Base-by-base conservation (phyloP, 2,888 invertebrate species). In the Euspilapteryx auroguttella region DNA sequence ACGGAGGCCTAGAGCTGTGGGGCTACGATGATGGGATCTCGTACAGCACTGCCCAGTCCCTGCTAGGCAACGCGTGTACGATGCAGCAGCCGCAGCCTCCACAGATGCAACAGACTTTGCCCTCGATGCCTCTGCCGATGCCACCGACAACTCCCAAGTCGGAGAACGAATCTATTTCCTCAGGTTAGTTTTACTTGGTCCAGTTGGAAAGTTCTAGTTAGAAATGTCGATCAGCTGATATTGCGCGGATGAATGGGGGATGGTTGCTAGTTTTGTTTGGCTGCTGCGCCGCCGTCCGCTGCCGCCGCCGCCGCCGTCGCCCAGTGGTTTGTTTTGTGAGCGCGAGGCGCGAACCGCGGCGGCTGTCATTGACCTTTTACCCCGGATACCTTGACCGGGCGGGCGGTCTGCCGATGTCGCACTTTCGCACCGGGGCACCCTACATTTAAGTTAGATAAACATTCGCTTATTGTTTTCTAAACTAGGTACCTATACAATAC, bases 1-100 rank as follows among this genome's bases (percentile, higher is more conserved):
- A 87, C 56, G 85, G 83, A 35, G 88, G 89, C 46, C 78, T 89
- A 38, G 91, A 90, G 50, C 78, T 91, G 41, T 92, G 91, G 91
- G 88, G 89, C 46, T 81, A 79, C 49, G 82, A 82, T 41, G 82
- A 82, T 43, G 62, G 56, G 24, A 59, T 73, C 36, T 50, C 65
- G 12, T 75, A 76, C 45, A 53, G 59, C 43, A 56, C 69, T 37
- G 49, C 69, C 28, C 78, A 56, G 50, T 65, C 59, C 47, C 61
- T 68, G 41, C 56, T 69, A 33, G 55, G 51, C 49, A 71, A 48
- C 53, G 65, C 76, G 30, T 79, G 80, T 42, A 68, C 68, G 36
- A 59, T 66, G 49, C 71, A 75, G 38, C 79, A 75, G 54, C 78
- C 71, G 36, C 77, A 55, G 33, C 63, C 56, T 42, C 68, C 71